Evolutionary conservation across 2,797 vertebrate genomes (phyloP).

Genomic region (Denticeps clupeoides): DNA sequence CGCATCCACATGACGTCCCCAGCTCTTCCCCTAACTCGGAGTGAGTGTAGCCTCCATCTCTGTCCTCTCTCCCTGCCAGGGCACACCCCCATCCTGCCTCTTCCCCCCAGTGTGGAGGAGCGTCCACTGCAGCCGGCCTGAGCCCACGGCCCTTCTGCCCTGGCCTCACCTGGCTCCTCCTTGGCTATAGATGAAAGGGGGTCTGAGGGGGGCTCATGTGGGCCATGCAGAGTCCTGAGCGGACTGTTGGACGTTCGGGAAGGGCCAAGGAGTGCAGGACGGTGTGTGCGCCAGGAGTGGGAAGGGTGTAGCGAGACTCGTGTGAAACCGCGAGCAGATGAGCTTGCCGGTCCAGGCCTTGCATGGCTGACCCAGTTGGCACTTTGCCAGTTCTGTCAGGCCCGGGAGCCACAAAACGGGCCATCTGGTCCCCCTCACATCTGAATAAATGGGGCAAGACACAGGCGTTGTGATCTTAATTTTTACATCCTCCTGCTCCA

Average conservation of each 20-base stretch:
- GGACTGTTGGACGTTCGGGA: too few species aligned
- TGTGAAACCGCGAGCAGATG: not conserved
- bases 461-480: constrained; percentile 12
- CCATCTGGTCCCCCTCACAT: constrained; percentile 24
- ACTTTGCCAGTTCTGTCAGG: constrained; percentile 58
- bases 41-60: not conserved
- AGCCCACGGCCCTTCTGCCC: too few species aligned
- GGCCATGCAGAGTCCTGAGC: too few species aligned
- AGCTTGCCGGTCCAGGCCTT: constrained; percentile 35
- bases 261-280: constrained; percentile 6
- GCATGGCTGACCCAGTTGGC: constrained; percentile 67
- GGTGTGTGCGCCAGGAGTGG: constrained; percentile 53
- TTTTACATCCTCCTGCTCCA: not conserved
- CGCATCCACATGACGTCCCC: not conserved
- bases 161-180: too few species aligned
- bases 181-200: too few species aligned
- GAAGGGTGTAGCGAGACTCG: constrained; percentile 57
- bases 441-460: not conserved
- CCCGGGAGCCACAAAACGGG: constrained; percentile 59
- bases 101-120: too few species aligned
- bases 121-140: too few species aligned
- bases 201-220: too few species aligned
- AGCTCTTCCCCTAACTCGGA: not conserved
- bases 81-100: not conserved
- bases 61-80: not conserved